phyloP scores from a whole-genome alignment of 2,113 vertebrate species.

The Bolborhynchus lineola region DNA sequence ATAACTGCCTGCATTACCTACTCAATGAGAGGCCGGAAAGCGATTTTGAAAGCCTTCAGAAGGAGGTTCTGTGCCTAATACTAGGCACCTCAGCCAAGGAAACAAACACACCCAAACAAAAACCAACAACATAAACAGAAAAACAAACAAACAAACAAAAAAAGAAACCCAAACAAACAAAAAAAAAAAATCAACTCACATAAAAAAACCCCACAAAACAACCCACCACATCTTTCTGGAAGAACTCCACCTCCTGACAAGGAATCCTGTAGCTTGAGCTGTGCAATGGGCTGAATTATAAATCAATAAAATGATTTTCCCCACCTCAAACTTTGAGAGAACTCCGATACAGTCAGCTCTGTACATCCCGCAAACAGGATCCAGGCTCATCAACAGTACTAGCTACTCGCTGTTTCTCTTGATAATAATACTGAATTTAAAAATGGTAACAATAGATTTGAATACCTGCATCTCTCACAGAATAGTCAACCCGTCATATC shows the following conservation, averaged over 20 bases:
- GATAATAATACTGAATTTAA: background rate
- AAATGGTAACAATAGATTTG: background rate
- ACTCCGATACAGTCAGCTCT: background rate
- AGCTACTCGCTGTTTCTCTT: background rate
- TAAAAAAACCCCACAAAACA: background rate
- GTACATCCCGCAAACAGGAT: background rate
- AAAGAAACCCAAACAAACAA: rapidly evolving
- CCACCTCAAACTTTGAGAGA: background rate
- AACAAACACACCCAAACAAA: background rate
- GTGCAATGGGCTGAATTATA: background rate
- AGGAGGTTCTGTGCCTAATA: background rate
- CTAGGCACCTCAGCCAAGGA: background rate
- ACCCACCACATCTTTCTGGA: background rate
- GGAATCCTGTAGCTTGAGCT: background rate
- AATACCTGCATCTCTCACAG: background rate
- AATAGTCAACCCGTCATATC: background rate
- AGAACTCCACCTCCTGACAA: background rate
- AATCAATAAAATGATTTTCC: background rate
- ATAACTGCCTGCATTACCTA: background rate
- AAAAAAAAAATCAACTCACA: background rate
- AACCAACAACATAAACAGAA: background rate
- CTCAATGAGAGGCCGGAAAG: background rate
- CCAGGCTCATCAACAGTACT: background rate
- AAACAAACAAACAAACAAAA: too few species aligned
- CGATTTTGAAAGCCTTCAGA: background rate